Evolutionary conservation across 2,797 vertebrate species (phyloP).

Genomic region (Megalops cyprinoides): DNA sequence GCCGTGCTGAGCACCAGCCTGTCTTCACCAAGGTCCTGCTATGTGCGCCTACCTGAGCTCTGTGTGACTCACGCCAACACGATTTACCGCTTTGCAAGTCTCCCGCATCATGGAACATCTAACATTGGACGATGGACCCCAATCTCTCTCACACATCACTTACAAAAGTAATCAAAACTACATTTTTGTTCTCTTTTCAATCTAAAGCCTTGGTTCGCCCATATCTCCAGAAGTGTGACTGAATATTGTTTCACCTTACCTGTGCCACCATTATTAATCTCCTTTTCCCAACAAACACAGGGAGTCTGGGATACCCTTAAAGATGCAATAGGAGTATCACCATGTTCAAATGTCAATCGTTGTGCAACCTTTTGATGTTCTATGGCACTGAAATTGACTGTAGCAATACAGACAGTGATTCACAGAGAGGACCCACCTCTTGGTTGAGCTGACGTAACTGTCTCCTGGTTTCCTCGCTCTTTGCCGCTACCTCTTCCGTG

Average conservation of each 20-base stretch:
- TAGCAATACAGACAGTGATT: not conserved
- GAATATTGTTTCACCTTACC: too few species aligned
- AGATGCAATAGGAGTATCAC: not conserved
- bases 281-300: not conserved
- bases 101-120: not conserved
- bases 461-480: slow-evolving; percentile 80
- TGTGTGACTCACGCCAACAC: not conserved
- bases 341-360: not conserved
- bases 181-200: too few species aligned
- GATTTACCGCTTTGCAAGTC: not conserved
- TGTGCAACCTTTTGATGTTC: not conserved
- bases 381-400: not conserved
- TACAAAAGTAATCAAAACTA: too few species aligned
- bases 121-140: not conserved
- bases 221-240: too few species aligned
- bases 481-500: slow-evolving; percentile 74
- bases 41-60: not conserved
- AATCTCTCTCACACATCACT: too few species aligned
- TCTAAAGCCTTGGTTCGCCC: too few species aligned
- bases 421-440: slow-evolving; percentile 65
- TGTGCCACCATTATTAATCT: too few species aligned
- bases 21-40: not conserved
- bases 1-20: slow-evolving; percentile 7
- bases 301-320: not conserved
- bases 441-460: slow-evolving; percentile 75